Evolutionary conservation across 2,113 vertebrate genomes (phyloP), one percentile per base, ranked within the genome.

Genomic region (Malurus cyaneus): DNA sequence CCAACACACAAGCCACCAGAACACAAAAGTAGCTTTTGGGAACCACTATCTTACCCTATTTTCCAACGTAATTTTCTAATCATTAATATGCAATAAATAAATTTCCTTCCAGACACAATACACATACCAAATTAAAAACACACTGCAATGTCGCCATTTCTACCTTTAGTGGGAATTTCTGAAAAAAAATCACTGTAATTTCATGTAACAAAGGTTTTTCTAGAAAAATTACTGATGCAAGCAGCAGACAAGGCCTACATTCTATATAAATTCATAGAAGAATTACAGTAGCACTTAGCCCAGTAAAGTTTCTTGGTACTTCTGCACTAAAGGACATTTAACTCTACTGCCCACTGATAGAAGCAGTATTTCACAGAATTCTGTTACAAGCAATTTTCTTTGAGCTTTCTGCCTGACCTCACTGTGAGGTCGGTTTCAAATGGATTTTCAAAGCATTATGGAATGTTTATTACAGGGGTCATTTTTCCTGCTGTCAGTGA

Each of bases 151-250:
- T 11, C 73, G n/a, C 9, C 9, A 28, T 13, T 77, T 74, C 47
- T 61, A 62, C 19, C 23, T 70, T 72, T 41, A 46, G 28, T 0
- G 0, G 7, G 24, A 44, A 69, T 65, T 80, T 83, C 67, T 69
- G 20, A 72, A 54, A 39, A 39, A 36, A 64, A 82, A 9, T 25
- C 44, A 29, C 6, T 47, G 14, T 8, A 61, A 18, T 41, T 20
- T 23, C 11, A 23, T 1, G 0, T 12, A 47, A 34, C 1, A 3
- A 65, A 79, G 39, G 17, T 16, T 12, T 16, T 12, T 26, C 25
- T 42, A 73, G 23, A 72, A 94, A 77, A 91, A 31, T 31, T 49
- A 65, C 9, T 25, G 28, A 34, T 2, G 4, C 6, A 49, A 84
- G 44, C 13, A 88, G 54, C 36, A 88, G 29, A 34, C 44, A 24